Evolutionary conservation across 2,797 vertebrate genomes (phyloP).

Genomic region (Phoxinus dragarum): DNA sequence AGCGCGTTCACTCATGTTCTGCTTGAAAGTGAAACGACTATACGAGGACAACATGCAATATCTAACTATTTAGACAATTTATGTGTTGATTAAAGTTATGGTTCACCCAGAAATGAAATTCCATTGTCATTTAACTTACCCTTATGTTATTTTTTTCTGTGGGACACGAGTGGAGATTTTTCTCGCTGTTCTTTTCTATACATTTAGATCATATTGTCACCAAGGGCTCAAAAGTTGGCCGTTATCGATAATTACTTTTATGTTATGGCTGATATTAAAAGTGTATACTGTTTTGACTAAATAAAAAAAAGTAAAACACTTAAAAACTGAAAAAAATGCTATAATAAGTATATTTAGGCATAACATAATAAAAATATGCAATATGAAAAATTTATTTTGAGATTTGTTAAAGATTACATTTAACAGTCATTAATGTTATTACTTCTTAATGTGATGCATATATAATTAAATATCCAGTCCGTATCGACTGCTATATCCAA

Average conservation of each 20-base stretch:
- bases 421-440: neutral
- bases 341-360: neutral
- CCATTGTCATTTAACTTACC: neutral
- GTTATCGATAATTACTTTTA: neutral
- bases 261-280: neutral
- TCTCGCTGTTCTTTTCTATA: neutral
- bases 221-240: neutral
- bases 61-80: neutral
- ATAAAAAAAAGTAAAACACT: neutral
- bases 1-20: slow-evolving; percentile 8
- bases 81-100: neutral
- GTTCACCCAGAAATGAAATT: neutral
- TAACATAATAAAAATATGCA: too few species aligned
- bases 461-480: neutral
- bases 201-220: too few species aligned
- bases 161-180: neutral
- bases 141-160: neutral
- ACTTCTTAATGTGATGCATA: neutral
- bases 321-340: neutral
- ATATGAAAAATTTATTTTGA: neutral
- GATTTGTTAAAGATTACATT: neutral
- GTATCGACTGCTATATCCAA: neutral
- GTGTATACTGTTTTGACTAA: neutral
- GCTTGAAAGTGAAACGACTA: neutral
- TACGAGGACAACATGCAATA: too few species aligned